A percentile compares a stretch with the other conserved stretches of the same genome.
These are phyloP conservation scores for Hepsetus odoe DNA, from an alignment of 2,113 vertebrate species.

Conservation along the genomic window DNA sequence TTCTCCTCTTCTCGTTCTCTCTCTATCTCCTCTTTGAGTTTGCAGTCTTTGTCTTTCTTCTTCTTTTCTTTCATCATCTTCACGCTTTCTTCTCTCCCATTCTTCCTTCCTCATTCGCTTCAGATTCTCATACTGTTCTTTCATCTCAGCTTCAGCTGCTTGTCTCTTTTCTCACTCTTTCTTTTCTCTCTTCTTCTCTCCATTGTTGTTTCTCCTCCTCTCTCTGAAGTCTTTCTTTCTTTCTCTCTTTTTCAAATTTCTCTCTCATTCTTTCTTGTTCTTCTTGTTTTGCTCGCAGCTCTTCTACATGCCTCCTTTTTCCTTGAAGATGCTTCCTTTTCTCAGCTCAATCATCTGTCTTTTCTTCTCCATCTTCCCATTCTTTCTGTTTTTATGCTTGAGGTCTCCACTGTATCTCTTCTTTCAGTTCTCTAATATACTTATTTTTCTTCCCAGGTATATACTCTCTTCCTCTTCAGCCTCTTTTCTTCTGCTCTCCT, in stretches of 20 bases:
- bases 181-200: background rate
- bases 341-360: constrained; percentile 4
- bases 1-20: background rate
- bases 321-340: background rate
- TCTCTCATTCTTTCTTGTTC: background rate
- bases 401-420: background rate
- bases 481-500: background rate
- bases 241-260: background rate
- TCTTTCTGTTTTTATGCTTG: background rate
- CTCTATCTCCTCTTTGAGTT: constrained; percentile 1
- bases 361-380: background rate
- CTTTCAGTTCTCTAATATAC: background rate
- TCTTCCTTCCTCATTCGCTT: background rate
- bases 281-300: background rate
- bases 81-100: background rate
- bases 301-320: background rate
- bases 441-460: constrained; percentile 3
- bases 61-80: background rate
- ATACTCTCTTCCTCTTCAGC: constrained; percentile 12
- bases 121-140: background rate
- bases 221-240: constrained; percentile 1
- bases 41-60: background rate
- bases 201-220: background rate
- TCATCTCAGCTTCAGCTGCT: background rate
- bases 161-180: background rate